phyloP scores from a whole-genome alignment of 2,797 vertebrate genomes.

The Poeciliopsis infans region DNA sequence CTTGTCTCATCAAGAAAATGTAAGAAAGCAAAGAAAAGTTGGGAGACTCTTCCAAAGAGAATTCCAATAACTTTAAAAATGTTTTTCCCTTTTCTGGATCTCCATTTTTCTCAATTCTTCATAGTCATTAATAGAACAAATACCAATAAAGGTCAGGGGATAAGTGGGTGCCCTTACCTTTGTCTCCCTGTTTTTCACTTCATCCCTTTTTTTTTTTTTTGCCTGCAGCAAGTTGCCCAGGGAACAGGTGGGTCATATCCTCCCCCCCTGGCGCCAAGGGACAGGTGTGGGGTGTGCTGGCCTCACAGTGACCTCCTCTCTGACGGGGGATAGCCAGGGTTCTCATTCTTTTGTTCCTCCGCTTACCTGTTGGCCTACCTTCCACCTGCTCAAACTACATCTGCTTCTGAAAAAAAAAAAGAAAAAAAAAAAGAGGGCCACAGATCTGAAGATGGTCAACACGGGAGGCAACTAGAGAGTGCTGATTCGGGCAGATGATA shows the following conservation, averaged over 20 bases:
- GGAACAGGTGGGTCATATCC: constrained; percentile 60
- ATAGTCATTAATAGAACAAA: background rate
- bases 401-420: constrained; percentile 22
- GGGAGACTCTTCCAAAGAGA: background rate
- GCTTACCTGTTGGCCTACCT: constrained; percentile 16
- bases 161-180: constrained; percentile 37
- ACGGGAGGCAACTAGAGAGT: constrained; percentile 1
- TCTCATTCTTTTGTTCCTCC: constrained; percentile 31
- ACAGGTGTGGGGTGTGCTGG: constrained; percentile 69
- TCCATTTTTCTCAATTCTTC: constrained; percentile 1
- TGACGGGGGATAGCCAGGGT: constrained; percentile 29
- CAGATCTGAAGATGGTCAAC: constrained; percentile 22
- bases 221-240: constrained; percentile 29
- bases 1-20: background rate
- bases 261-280: constrained; percentile 47
- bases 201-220: constrained; percentile 5
- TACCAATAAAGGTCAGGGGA: constrained; percentile 38
- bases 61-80: background rate
- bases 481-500: constrained; percentile 21
- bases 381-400: constrained; percentile 53
- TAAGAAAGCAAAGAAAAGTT: background rate
- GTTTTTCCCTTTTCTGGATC: background rate
- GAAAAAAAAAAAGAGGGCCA: background rate
- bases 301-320: constrained; percentile 66
- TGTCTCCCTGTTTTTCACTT: constrained; percentile 16